phyloP scores from a whole-genome alignment of 2,888 invertebrate species.

The Drosophila siamana region DNA sequence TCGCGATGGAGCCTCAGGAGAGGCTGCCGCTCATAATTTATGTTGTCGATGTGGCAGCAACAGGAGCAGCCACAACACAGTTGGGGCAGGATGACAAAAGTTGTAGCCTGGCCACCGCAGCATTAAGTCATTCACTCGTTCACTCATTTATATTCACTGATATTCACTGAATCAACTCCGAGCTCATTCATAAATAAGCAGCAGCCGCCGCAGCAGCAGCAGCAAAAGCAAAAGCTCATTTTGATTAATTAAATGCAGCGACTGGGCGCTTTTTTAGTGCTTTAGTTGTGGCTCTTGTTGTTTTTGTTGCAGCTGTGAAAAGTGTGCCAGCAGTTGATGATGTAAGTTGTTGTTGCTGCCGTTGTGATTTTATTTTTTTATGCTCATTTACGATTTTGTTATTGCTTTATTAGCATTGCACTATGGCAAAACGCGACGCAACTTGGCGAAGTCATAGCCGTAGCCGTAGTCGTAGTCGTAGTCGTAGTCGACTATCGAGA shows the following conservation, averaged over 20 bases:
- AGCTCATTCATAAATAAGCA: slow-evolving; percentile 68
- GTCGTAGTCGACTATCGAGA: not conserved
- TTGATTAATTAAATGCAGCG: slow-evolving; percentile 78
- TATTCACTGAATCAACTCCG: slow-evolving; percentile 53
- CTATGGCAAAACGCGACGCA: slow-evolving; percentile 37
- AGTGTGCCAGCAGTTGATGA: slow-evolving; percentile 73
- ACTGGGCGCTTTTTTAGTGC: slow-evolving; percentile 48
- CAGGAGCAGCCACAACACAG: slow-evolving; percentile 4
- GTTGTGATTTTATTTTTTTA: slow-evolving; percentile 41
- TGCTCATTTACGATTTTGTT: slow-evolving; percentile 57
- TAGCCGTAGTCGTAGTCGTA: no score
- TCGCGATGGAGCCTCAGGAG: slow-evolving; percentile 30
- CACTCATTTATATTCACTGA: slow-evolving; percentile 52
- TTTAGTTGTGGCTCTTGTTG: slow-evolving; percentile 27
- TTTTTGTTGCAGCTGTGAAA: slow-evolving; percentile 55
- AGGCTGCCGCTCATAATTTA: slow-evolving; percentile 63
- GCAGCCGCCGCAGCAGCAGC: not conserved
- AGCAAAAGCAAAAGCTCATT: slow-evolving; percentile 67
- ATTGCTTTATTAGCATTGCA: slow-evolving; percentile 70
- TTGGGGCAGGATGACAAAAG: slow-evolving; percentile 69
- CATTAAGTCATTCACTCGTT: slow-evolving; percentile 62
- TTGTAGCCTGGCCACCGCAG: slow-evolving; percentile 44
- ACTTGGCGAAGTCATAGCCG: no score
- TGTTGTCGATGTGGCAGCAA: slow-evolving; percentile 49
- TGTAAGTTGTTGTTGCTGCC: slow-evolving; percentile 54